Percentiles rank a stretch among this genome's conserved stretches.
Conservation (phyloP, 2,888 invertebrate species). For the Dione vanillae region DNA sequence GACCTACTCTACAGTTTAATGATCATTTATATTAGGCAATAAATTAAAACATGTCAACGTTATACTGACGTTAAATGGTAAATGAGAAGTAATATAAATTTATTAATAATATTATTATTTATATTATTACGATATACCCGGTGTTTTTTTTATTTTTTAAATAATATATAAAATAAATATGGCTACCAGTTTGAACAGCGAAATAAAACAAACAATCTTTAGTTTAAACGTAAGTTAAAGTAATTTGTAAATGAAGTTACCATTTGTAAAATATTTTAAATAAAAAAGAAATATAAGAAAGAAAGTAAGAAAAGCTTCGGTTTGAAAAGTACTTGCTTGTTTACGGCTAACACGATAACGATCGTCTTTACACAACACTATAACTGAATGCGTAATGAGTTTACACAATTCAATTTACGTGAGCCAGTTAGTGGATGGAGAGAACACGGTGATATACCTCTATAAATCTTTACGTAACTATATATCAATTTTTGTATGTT, state of each 20-base stretch:
- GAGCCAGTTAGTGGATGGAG: conserved; percentile 37
- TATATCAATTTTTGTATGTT: conserved; percentile 44
- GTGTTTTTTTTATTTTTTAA: background rate
- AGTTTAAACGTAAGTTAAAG: no score
- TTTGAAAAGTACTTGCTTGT: no score
- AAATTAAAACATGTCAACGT: conserved; percentile 43
- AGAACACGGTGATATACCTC: conserved; percentile 41
- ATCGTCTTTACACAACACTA: conserved; percentile 46
- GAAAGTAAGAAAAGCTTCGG: no score
- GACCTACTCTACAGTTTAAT: conserved; percentile 52
- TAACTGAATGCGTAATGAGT: conserved; percentile 46
- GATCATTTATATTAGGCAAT: conserved; percentile 51
- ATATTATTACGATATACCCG: background rate
- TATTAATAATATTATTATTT: background rate
- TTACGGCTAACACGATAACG: conserved; percentile 47
- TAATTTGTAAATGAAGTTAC: no score
- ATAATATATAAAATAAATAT: no score
- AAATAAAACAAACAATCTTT: no score
- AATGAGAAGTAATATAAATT: conserved; percentile 12
- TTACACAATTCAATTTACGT: conserved; percentile 44
- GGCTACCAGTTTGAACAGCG: no score
- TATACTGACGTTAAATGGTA: conserved; percentile 16
- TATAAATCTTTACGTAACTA: conserved; percentile 6
- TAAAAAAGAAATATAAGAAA: no score
- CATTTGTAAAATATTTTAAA: no score